Percentiles rank a stretch among this genome's conserved stretches.
phyloP scores from a whole-genome alignment of 2,113 vertebrate genomes.

The Ancistrus triradiatus region DNA sequence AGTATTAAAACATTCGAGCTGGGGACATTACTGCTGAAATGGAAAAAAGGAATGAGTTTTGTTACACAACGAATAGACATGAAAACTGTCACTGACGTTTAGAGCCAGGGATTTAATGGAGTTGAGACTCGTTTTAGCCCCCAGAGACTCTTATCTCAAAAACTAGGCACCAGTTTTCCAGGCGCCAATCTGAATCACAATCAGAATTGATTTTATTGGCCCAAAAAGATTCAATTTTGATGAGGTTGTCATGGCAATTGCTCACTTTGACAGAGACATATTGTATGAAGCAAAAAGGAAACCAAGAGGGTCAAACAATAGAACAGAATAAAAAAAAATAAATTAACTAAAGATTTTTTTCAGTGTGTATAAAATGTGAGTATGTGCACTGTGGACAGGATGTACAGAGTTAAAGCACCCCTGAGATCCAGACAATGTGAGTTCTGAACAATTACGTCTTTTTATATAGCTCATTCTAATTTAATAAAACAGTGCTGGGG shows the following conservation, averaged over 20 bases:
- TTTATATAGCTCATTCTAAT: too few relatives aligned
- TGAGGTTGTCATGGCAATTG: background rate
- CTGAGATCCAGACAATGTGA: too few relatives aligned
- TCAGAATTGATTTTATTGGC: background rate
- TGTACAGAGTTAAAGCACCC: too few relatives aligned
- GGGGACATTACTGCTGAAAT: slow-evolving; percentile 1
- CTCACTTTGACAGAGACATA: background rate
- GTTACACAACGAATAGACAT: slow-evolving; percentile 29
- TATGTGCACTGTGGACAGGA: background rate
- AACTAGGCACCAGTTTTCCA: background rate
- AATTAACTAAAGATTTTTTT: background rate
- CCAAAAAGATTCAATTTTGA: too few relatives aligned
- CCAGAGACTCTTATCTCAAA: background rate
- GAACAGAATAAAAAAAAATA: too few relatives aligned
- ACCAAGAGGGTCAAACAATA: background rate
- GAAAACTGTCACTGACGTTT: slow-evolving; percentile 1
- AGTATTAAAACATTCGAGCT: slow-evolving; percentile 5
- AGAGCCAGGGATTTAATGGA: background rate
- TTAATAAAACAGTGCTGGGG: too few relatives aligned
- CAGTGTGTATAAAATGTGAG: background rate
- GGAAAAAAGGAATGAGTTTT: slow-evolving; percentile 29
- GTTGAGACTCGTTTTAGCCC: slow-evolving; percentile 3
- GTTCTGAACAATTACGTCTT: too few relatives aligned
- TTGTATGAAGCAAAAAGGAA: background rate
- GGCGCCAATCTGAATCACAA: background rate